A percentile compares a stretch with the other conserved stretches of the same genome.
Conservation (phyloP, 2,113 vertebrate genomes). For the Argyrosomus japonicus region DNA sequence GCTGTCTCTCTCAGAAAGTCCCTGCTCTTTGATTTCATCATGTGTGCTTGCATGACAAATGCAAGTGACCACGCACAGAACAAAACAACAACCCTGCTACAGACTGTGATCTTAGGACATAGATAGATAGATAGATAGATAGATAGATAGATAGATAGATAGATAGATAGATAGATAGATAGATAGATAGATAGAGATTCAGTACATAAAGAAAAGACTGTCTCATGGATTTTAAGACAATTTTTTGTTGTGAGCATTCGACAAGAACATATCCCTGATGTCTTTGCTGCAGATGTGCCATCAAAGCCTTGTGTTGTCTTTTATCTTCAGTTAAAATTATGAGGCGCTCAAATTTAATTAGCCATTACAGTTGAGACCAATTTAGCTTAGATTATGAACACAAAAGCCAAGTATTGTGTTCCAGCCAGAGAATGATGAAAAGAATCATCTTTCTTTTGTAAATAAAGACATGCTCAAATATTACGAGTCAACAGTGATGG, state of each 20-base stretch:
- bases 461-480: not conserved
- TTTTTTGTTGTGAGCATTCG: not conserved
- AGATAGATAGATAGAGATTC: too few relatives aligned
- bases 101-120: not conserved
- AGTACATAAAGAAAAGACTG: not conserved
- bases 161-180: too few relatives aligned
- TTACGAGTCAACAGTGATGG: not conserved
- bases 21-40: slow-evolving; percentile 72
- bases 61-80: not conserved
- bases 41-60: slow-evolving; percentile 43
- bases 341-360: not conserved
- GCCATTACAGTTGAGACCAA: not conserved
- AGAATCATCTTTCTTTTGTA: not conserved
- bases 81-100: slow-evolving; percentile 2
- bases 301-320: not conserved
- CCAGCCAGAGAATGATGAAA: not conserved
- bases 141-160: too few relatives aligned
- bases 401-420: not conserved
- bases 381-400: not conserved
- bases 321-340: not conserved
- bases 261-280: not conserved
- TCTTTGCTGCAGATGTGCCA: not conserved
- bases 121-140: too few relatives aligned
- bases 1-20: slow-evolving; percentile 22
- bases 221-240: not conserved